Conservation (phyloP, 1,140 invertebrate genomes). For the Platorchestia sp. region DNA sequence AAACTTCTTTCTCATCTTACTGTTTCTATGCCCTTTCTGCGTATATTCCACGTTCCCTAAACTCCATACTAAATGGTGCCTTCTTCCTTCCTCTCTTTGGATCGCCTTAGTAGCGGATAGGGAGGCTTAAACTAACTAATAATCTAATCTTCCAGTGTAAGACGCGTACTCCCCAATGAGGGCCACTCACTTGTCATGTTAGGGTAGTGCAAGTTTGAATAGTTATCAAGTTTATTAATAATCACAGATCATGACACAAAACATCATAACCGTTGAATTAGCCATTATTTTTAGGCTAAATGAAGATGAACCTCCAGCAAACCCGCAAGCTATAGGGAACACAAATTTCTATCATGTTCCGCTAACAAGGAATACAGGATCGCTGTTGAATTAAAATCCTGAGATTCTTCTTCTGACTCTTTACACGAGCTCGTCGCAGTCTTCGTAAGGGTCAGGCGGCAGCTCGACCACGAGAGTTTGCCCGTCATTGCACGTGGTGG, state of each 20-base stretch:
- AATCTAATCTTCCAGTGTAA: no score
- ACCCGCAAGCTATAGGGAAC: background rate
- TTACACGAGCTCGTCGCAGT: background rate
- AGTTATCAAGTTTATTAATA: background rate
- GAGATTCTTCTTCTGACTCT: background rate
- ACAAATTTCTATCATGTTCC: background rate
- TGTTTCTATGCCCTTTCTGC: no score
- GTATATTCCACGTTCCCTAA: no score
- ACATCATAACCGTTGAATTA: background rate
- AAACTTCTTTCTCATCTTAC: no score
- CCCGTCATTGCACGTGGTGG: background rate
- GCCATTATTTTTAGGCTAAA: background rate
- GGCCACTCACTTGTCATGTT: background rate
- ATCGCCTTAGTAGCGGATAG: no score
- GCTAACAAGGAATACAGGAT: background rate
- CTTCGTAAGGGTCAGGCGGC: background rate
- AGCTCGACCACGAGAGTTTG: background rate
- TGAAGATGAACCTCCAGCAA: background rate
- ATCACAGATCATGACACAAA: background rate
- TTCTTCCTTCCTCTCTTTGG: no score
- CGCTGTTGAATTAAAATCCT: background rate
- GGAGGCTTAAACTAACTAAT: no score
- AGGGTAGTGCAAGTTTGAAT: background rate
- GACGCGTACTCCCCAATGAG: no score
- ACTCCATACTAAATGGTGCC: no score